Base-by-base conservation (phyloP, 2,113 vertebrate genomes). In the Aramus guarauna region DNA sequence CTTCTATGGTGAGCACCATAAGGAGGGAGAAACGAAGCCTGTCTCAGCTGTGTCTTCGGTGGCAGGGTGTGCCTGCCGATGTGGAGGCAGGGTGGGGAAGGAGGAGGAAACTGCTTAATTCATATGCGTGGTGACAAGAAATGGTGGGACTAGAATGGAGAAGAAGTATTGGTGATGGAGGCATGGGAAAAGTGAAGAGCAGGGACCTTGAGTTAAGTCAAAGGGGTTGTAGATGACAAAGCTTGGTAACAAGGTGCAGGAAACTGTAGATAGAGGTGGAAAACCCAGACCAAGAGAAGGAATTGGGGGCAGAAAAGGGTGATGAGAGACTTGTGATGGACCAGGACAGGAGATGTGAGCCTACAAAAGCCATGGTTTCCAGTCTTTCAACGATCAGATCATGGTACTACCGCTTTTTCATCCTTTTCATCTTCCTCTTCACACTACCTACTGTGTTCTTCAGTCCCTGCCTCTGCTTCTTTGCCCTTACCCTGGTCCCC, bases 31-130 rank as follows among this genome's bases (percentile, higher is more conserved):
- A 24, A 3, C 71, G 41, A 66, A 81, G 68, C 37, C 41, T 39
- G 10, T 55, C 47, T 81, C 9, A 13, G 6, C n/a, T 72, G 21
- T 37, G 6, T 39, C 53, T 53, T 75, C 0, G 0, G 73, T 88
- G 81, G 3, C 66, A 45, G 26, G 30, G 17, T 68, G 39, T 72
- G 26, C 15, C 36, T 81, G 52, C 34, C 83, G 62, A 52, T 85
- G 27, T 0, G 1, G n/a, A 73, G 66, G 39, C 43, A 48, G 36
- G 15, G 52, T 75, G 66, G 53, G 63, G 24, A 43, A 62, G 34
- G 27, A 82, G 29, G 39, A 73, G 43, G 58, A 71, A 55, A 41
- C 55, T 37, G n/a, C 60, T 83, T 29, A 23, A 64, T 93, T 62
- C 50, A 24, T 8, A 17, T 37, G 4, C n/a, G 9, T 26, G 9